phyloP scores from a whole-genome alignment of 2,888 invertebrate species.

The Pristionchus exspectatus region DNA sequence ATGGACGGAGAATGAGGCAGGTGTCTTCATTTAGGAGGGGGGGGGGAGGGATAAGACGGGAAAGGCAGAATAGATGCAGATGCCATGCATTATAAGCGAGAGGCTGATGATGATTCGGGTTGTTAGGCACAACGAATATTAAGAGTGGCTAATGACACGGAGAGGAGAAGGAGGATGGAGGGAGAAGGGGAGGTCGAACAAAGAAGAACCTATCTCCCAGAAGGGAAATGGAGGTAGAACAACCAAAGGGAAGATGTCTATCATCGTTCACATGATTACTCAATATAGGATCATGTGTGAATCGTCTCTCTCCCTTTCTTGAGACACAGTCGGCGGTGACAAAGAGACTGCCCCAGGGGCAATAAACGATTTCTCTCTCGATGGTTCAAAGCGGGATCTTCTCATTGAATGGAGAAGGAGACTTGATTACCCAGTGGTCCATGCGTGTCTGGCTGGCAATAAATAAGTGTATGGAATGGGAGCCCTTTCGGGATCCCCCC shows the following conservation, averaged over 20 bases:
- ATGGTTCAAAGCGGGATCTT: slow-evolving; percentile 32
- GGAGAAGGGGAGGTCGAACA: slow-evolving; percentile 8
- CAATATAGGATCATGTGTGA: slow-evolving; percentile 4
- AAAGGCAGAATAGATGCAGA: slow-evolving; percentile 28
- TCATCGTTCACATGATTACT: slow-evolving; percentile 3
- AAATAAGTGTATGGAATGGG: slow-evolving; percentile 6
- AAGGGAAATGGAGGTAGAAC: background rate
- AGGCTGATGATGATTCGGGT: slow-evolving; percentile 49
- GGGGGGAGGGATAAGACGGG: background rate
- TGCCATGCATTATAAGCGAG: slow-evolving; percentile 44
- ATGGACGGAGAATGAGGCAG: background rate
- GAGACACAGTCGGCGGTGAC: background rate
- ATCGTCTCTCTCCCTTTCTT: background rate
- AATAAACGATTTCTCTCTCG: slow-evolving; percentile 35
- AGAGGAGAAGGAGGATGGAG: background rate
- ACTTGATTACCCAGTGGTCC: slow-evolving; percentile 39
- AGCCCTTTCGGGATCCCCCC: slow-evolving; percentile 30
- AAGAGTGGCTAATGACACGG: slow-evolving; percentile 42
- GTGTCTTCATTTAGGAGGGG: slow-evolving; percentile 32
- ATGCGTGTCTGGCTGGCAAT: slow-evolving; percentile 28
- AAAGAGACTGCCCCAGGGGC: slow-evolving; percentile 29
- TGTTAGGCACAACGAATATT: slow-evolving; percentile 38
- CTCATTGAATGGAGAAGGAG: slow-evolving; percentile 31
- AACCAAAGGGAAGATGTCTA: background rate
- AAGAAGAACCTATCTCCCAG: background rate